Evolutionary conservation across 2,797 vertebrate genomes (phyloP), one percentile per base, ranked within the genome.

Genomic region (Harpagifer antarcticus): DNA sequence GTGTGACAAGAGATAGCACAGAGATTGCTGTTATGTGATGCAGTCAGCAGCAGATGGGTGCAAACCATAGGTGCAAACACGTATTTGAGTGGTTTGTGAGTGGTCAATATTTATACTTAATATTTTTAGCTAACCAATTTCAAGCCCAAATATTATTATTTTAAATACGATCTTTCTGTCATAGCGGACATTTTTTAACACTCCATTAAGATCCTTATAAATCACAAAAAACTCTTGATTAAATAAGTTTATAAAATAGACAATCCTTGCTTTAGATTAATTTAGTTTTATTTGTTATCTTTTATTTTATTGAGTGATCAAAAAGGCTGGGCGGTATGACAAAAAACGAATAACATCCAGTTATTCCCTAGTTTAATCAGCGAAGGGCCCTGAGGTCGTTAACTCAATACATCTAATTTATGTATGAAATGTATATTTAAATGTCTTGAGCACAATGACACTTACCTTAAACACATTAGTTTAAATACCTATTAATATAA

Each of bases 11-110:
- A 61, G 79, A 78, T 69, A 79, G 74, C 62, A 53, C 48, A 79
- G 50, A 68, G 84, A 86, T 86, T 82, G 72, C 81, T 70, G 68
- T 90, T 83, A 77, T 69, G 72, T 56, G 85, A 88, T 68, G 17
- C 37, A 71, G 52, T 66, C 60, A 37, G 62, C 62, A 81, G 83
- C 91, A 93, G 93, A 93, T 92, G 91, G 91, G 19, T 56, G 57
- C 43, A 40, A 62, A 56, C 53, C 23, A 23, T 23, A 23, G 91
- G 19, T 56, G 57, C 43, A 40, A 62, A 56, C 53, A 23, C 61
- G 37, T 42, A 62, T 61, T 68, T 33, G 31, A 44, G 61, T 64
- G 73, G 59, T 61, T 49, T n/a, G 20, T 53, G 40, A 69, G n/a
- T 37, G 37, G 14, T n/a, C 23, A 57, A 13, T 60, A 65, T n/a